Conservation (phyloP, 2,888 invertebrate genomes). For the Urechis unicinctus region DNA sequence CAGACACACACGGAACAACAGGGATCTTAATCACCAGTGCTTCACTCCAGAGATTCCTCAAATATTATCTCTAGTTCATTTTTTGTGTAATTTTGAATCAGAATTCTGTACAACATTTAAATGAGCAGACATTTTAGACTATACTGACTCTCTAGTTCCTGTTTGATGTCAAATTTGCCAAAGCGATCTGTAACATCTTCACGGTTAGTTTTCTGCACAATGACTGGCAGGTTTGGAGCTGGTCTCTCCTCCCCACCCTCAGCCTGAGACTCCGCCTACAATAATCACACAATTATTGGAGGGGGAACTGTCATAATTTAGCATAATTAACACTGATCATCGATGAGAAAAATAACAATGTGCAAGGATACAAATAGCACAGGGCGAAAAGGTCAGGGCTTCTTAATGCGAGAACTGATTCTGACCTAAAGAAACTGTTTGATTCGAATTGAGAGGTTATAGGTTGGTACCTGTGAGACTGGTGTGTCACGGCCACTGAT, state of each 20-base stretch:
- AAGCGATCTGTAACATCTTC: conserved; percentile 97
- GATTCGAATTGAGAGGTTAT: background rate
- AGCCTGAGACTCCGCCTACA: conserved; percentile 8
- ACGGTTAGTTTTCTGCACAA: conserved; percentile 68
- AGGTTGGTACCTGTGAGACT: conserved; percentile 64
- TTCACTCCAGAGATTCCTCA: too few relatives aligned
- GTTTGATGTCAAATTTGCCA: conserved; percentile 86
- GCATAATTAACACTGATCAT: background rate
- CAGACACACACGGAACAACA: conserved; percentile 6
- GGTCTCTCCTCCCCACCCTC: conserved; percentile 31
- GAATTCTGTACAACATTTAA: background rate
- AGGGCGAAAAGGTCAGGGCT: too few relatives aligned
- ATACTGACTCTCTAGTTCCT: conserved; percentile 37
- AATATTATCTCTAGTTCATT: too few relatives aligned
- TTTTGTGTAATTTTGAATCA: too few relatives aligned
- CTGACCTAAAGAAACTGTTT: background rate
- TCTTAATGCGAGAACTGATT: too few relatives aligned
- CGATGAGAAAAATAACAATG: too few relatives aligned
- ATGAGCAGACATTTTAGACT: background rate
- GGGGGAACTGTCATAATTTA: background rate
- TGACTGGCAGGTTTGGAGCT: conserved; percentile 48
- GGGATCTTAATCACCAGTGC: too few relatives aligned
- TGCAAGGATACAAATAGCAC: too few relatives aligned
- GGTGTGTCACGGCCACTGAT: conserved; percentile 75
- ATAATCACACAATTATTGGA: too few relatives aligned